Base-by-base conservation (phyloP, 2,113 vertebrate genomes). In the Silurus asotus region DNA sequence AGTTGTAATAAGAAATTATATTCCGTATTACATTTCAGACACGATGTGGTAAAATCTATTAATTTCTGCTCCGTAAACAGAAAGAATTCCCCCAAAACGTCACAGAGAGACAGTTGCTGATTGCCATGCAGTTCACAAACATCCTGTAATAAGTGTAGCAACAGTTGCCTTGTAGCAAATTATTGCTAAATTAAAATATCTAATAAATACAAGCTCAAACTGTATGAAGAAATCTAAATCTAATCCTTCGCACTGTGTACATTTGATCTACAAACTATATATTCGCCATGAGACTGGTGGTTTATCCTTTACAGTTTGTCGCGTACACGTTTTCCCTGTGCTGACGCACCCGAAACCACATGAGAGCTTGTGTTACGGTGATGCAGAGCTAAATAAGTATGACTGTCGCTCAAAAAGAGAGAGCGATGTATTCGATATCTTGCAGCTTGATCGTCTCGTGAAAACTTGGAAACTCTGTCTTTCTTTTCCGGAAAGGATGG, bases 401-500 rank as follows among this genome's bases (percentile, higher is more conserved):
- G 53, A 76, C 20, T 9, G 51, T 28, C 55, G 69, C 56, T 53
- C 83, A 55, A 59, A 84, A 70, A 28, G 76, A 20, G 56, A 76
- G 45, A 49, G 6, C 56, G 37, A 59, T 19, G 59, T 28, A 64
- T 76, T 62, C 6, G 23, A 51, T 49, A 25, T 65, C 53, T 70
- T 76, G 9, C 11, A 19, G 64, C 28, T 72, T 15, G 7, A 82
- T 74, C 45, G 58, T 49, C 13, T 37, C 59, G n/a, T 9, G 1
- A 15, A 56, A 81, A 62, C 19, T 15, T 56, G 59, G 56, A 83
- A 84, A 62, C 55, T 53, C 14, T 10, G 55, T 9, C 37, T 37
- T 67, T 23, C 14, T 61, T 84, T 74, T 65, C 15, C 10, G 49
- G 69, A 70, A 76, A 80, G 45, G 77, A 88, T 56, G 48, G 48